phyloP scores from a whole-genome alignment of 2,888 invertebrate genomes.

The Perizoma affinitatum region DNA sequence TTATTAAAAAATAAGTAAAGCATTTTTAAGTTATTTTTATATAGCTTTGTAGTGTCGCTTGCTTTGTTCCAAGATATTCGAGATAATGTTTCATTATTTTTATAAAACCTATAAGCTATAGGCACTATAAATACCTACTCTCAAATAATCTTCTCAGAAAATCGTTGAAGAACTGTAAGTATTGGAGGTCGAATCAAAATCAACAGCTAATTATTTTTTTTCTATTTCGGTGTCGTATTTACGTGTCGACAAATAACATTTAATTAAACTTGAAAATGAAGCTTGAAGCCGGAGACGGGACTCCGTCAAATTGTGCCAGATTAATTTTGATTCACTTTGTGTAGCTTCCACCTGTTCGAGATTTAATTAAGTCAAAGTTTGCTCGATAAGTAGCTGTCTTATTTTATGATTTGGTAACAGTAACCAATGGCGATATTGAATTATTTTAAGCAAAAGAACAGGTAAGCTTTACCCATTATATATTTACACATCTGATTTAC shows the following conservation, averaged over 20 bases:
- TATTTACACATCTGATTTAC: no score
- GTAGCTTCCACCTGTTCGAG: slow-evolving; percentile 74
- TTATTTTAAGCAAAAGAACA: no score
- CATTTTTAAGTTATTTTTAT: no score
- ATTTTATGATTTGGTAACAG: slow-evolving; percentile 59
- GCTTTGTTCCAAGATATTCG: no score
- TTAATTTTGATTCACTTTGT: slow-evolving; percentile 80
- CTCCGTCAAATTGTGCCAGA: slow-evolving; percentile 70
- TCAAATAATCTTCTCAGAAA: slow-evolving; percentile 7
- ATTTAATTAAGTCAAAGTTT: slow-evolving; percentile 74
- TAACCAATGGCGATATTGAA: no score
- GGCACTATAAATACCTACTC: no score
- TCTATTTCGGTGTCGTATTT: slow-evolving; percentile 41
- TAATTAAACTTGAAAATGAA: slow-evolving; percentile 68
- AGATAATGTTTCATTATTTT: no score
- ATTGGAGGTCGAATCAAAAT: slow-evolving; percentile 8
- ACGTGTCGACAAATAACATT: slow-evolving; percentile 58
- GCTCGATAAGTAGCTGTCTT: slow-evolving; percentile 73
- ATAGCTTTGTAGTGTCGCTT: no score
- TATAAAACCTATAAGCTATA: no score
- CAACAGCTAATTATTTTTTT: slow-evolving; percentile 38
- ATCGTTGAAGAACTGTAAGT: background rate
- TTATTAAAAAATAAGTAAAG: no score
- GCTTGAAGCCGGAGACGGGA: slow-evolving; percentile 59
- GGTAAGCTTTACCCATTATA: no score